Conservation (phyloP, 2,797 vertebrate species). For the Strix occidentalis region DNA sequence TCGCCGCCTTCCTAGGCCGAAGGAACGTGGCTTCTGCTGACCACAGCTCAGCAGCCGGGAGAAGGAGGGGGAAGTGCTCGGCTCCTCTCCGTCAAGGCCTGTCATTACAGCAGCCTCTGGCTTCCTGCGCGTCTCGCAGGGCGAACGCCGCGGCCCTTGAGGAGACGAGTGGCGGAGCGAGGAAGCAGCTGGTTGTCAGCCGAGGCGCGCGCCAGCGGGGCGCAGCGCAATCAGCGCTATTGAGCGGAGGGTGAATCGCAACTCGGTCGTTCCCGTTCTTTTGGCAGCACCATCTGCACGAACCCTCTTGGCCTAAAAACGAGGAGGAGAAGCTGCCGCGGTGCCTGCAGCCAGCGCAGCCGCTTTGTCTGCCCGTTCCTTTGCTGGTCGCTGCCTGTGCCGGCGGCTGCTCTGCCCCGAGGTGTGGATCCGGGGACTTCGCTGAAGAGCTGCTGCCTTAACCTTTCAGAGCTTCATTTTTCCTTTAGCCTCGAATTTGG, state of each 20-base stretch:
- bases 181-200: background rate
- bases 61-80: background rate
- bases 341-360: background rate
- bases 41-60: background rate
- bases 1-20: accelerated
- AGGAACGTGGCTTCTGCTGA: background rate
- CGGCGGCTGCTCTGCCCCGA: background rate
- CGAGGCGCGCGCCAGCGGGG: background rate
- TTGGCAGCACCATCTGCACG: background rate
- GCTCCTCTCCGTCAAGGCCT: background rate
- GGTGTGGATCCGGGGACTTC: background rate
- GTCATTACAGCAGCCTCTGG: background rate
- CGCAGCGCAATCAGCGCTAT: background rate
- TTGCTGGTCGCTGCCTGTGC: too few relatives aligned
- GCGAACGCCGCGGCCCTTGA: background rate
- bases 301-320: background rate
- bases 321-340: background rate
- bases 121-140: background rate
- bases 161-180: background rate
- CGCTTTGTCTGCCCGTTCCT: too few relatives aligned
- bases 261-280: background rate
- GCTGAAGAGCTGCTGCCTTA: background rate
- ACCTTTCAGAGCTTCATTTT: accelerated
- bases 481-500: background rate
- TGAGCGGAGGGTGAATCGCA: background rate